Percentiles rank a stretch among this genome's conserved stretches.
Evolutionary conservation across 1,140 invertebrate genomes (phyloP).

Genomic region (Acyrthosiphon pisum): DNA sequence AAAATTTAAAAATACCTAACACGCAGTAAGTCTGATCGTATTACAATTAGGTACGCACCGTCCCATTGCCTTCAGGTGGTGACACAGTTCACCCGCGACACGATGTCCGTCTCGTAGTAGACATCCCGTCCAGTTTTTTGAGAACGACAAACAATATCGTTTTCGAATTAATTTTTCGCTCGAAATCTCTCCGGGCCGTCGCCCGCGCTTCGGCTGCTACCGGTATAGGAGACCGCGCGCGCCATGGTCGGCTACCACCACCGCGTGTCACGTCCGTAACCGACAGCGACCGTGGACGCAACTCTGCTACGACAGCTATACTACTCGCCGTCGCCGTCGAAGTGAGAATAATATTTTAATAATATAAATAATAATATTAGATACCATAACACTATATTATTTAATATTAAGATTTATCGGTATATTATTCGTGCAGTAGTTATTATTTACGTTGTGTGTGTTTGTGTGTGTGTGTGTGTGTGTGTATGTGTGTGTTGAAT

Average conservation of each 20-base stretch:
- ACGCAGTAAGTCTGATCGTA: too few species aligned
- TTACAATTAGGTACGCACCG: background rate
- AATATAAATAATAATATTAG: background rate
- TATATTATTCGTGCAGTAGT: background rate
- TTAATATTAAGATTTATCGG: too few species aligned
- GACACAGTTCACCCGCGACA: background rate
- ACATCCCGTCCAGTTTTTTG: background rate
- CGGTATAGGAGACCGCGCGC: background rate
- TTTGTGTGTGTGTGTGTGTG: background rate
- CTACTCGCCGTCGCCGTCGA: background rate
- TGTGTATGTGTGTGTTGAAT: background rate
- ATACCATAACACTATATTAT: too few species aligned
- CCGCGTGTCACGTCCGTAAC: background rate
- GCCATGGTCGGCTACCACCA: background rate
- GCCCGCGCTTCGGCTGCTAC: background rate
- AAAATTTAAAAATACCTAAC: background rate
- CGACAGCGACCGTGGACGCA: background rate
- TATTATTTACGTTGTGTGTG: background rate
- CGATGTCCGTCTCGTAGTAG: too few species aligned
- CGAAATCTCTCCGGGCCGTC: background rate
- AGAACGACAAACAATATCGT: background rate
- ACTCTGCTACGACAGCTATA: background rate
- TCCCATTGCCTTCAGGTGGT: too few species aligned
- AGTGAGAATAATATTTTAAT: background rate
- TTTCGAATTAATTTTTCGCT: background rate